Evolutionary conservation across 2,888 invertebrate species (phyloP).

Genomic region (Microdon myrmicae): DNA sequence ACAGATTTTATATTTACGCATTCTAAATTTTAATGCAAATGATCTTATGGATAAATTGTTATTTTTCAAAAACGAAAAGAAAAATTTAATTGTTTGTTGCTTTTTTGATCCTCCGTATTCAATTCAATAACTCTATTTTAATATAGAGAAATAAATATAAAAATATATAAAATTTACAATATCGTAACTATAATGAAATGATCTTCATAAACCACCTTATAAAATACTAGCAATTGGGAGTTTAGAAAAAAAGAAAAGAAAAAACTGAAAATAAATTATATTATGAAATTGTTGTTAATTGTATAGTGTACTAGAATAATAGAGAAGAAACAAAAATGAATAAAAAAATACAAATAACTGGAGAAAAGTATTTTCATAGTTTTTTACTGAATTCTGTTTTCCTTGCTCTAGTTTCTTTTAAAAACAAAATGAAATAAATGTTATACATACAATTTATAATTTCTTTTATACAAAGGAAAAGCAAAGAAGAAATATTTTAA

Average conservation of each 20-base stretch:
- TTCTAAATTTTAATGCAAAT: conserved; percentile 43
- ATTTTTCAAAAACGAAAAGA: conserved; percentile 19
- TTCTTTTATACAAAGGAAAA: conserved; percentile 45
- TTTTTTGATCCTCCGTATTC: conserved; percentile 11
- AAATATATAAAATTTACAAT: too few relatives aligned
- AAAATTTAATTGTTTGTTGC: conserved; percentile 7
- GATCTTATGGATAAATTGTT: conserved; percentile 45
- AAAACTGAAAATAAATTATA: conserved; percentile 43
- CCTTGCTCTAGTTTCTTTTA: too few relatives aligned
- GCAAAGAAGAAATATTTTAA: too few relatives aligned
- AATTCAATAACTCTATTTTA: not conserved
- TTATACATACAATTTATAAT: conserved; percentile 49
- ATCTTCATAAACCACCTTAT: conserved; percentile 4
- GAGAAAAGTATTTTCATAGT: conserved; percentile 45
- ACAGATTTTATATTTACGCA: conserved; percentile 29
- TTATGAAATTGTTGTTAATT: conserved; percentile 52
- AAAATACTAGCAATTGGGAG: conserved; percentile 32
- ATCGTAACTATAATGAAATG: not conserved
- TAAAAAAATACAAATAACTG: conserved; percentile 22
- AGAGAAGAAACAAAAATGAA: conserved; percentile 47
- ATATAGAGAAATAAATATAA: not conserved
- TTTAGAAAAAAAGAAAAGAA: conserved; percentile 15
- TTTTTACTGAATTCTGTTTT: conserved; percentile 48
- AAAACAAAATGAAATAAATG: conserved; percentile 29
- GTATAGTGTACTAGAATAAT: conserved; percentile 47